Base-by-base conservation (phyloP, 2,113 vertebrate genomes). In the Nycticebus coucang region DNA sequence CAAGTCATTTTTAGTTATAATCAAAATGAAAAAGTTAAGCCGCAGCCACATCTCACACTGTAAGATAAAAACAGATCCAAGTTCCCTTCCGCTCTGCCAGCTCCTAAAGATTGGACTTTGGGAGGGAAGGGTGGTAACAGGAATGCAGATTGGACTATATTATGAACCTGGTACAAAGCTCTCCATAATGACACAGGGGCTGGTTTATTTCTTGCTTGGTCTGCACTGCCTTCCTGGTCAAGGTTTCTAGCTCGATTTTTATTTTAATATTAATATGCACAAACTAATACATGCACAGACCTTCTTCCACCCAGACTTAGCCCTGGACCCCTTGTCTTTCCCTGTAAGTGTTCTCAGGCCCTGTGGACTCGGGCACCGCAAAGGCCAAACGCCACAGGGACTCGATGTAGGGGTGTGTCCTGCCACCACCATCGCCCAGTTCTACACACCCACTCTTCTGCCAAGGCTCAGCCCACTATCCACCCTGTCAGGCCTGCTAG, bases 1-100 rank as follows among this genome's bases (percentile, higher is more conserved):
- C 5, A 86, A 96, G 87, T 59, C 8, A 87, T 95, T 96, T 96
- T 96, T 72, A 83, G 78, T 96, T 97, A 97, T 74, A 91, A 95
- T 94, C 53, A 97, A 93, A 94, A 98, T 78, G 60, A 45, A 33
- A 26, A 97, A 53, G 86, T 66, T 95, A 91, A 93, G 28, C 83
- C 37, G 10, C 7, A 84, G 12, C 35, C 14, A 74, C 66, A 89
- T 94, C 83, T 88, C 72, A 87, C 53, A 91, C 80, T 81, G 87
- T 35, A 60, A 86, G n/a, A 96, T 57, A 75, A 91, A 90, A 87
- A 33, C 55, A 86, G 93, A 95, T 89, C 87, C 35, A 85, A 96
- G 79, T 28, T 30, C 28, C 4, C 18, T 64, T 60, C 55, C 55
- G 22, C 55, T 62, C 22, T 12, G 13, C 35, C 57, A 37, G 60